A percentile compares a stretch with the other conserved stretches of the same genome.
These are phyloP conservation scores for Dendrocincla fuliginosa DNA, from an alignment of 2,797 vertebrate species.

Conservation along the genomic window DNA sequence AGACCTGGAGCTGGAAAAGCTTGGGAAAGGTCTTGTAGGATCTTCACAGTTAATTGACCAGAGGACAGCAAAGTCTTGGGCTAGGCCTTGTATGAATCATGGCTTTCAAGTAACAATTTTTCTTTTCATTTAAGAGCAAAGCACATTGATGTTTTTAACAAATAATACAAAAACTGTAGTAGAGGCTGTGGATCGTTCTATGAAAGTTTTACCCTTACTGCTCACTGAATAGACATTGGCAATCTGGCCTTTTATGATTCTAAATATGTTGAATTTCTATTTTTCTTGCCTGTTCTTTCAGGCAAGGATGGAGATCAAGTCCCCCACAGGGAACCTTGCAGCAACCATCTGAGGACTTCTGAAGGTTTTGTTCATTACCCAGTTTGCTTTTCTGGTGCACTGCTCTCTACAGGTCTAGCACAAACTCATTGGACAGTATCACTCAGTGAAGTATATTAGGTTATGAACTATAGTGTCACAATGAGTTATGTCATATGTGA, in stretches of 20 bases:
- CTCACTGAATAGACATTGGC: background rate
- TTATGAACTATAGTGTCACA: slow-evolving; percentile 52
- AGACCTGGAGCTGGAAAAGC: background rate
- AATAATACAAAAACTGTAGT: background rate
- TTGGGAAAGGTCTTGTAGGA: background rate
- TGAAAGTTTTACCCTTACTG: background rate
- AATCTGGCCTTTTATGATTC: background rate
- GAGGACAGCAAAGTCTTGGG: background rate
- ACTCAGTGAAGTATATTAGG: background rate
- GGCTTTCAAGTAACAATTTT: background rate
- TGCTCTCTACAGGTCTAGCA: background rate
- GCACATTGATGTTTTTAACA: background rate
- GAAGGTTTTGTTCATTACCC: slow-evolving; percentile 10
- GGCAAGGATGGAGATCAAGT: background rate
- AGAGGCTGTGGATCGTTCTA: background rate
- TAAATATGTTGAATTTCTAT: background rate
- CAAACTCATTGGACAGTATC: background rate
- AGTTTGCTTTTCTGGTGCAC: background rate
- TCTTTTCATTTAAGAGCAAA: background rate
- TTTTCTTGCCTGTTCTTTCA: background rate
- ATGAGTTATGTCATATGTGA: slow-evolving; percentile 50
- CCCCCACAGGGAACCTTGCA: background rate
- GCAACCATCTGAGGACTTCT: slow-evolving; percentile 7
- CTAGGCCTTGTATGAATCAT: background rate
- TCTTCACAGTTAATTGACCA: background rate